Evolutionary conservation across 2,888 invertebrate species (phyloP).

Genomic region (Dasysyrphus tricinctus): DNA sequence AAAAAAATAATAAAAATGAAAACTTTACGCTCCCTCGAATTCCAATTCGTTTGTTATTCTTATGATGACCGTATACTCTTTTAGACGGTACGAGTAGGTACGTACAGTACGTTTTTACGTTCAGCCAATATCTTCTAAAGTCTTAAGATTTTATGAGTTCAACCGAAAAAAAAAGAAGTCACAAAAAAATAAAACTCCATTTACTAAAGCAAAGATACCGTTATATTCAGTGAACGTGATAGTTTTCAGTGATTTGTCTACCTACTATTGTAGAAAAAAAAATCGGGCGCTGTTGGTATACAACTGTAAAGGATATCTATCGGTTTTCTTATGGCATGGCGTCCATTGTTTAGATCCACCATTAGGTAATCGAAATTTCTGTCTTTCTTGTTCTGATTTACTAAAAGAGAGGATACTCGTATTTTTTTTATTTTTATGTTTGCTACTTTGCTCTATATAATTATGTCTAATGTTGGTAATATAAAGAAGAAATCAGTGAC

Average conservation of each 20-base stretch:
- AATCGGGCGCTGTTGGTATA: not conserved
- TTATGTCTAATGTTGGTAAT: constrained; percentile 1
- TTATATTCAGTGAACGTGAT: constrained; percentile 61
- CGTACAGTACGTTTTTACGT: constrained; percentile 17
- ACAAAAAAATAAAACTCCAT: constrained; percentile 36
- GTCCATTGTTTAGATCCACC: constrained; percentile 37
- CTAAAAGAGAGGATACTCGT: constrained; percentile 21
- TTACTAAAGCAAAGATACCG: constrained; percentile 50
- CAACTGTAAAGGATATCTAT: constrained; percentile 7
- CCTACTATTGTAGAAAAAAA: constrained; percentile 14
- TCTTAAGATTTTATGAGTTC: constrained; percentile 60
- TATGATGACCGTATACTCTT: constrained; percentile 52
- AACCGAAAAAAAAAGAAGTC: constrained; percentile 35
- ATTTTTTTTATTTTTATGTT: constrained; percentile 5
- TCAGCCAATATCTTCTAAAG: constrained; percentile 56
- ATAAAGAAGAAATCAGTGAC: constrained; percentile 6
- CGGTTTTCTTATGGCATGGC: constrained; percentile 16
- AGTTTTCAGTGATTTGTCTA: constrained; percentile 71
- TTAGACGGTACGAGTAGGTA: not conserved
- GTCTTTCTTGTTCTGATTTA: constrained; percentile 42
- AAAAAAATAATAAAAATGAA: constrained; percentile 31
- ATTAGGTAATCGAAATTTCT: constrained; percentile 70
- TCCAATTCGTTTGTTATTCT: constrained; percentile 53
- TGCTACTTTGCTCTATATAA: not conserved
- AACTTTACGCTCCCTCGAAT: constrained; percentile 52